Evolutionary conservation across 2,113 vertebrate genomes (phyloP).

Genomic region (Pteropus alecto): DNA sequence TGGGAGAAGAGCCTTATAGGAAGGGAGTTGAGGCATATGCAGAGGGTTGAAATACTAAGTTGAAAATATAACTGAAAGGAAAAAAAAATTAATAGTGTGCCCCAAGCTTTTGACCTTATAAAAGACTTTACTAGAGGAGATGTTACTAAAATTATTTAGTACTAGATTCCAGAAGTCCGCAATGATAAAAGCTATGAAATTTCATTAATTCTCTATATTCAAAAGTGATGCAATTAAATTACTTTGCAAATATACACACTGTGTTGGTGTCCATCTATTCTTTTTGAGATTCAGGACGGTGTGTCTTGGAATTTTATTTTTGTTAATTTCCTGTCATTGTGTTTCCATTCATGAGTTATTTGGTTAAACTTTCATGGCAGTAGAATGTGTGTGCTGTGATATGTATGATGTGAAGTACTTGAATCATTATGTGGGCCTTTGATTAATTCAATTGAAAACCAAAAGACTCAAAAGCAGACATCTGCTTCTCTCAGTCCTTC

Average conservation of each 20-base stretch:
- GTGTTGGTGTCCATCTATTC: not conserved
- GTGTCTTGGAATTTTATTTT: not conserved
- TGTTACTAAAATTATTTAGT: not conserved
- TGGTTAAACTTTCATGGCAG: not conserved
- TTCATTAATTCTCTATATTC: not conserved
- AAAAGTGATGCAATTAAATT: not conserved
- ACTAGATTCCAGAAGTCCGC: not conserved
- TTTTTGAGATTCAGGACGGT: not conserved
- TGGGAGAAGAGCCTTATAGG: not conserved
- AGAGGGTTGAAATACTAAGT: not conserved
- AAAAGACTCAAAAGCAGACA: not conserved
- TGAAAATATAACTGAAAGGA: not conserved
- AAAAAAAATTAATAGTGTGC: not conserved
- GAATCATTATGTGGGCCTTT: not conserved
- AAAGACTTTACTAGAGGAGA: not conserved
- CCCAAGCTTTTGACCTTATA: not conserved
- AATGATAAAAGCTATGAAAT: not conserved
- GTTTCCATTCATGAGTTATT: not conserved
- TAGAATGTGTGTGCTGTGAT: not conserved
- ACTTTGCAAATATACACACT: not conserved
- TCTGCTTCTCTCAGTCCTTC: slow-evolving; percentile 9
- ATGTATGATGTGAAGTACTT: not conserved
- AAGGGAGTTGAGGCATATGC: not conserved
- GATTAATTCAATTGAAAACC: not conserved
- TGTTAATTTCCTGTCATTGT: not conserved